Base-by-base conservation (phyloP, 1,140 invertebrate species). In the Ceratina calcarata region DNA sequence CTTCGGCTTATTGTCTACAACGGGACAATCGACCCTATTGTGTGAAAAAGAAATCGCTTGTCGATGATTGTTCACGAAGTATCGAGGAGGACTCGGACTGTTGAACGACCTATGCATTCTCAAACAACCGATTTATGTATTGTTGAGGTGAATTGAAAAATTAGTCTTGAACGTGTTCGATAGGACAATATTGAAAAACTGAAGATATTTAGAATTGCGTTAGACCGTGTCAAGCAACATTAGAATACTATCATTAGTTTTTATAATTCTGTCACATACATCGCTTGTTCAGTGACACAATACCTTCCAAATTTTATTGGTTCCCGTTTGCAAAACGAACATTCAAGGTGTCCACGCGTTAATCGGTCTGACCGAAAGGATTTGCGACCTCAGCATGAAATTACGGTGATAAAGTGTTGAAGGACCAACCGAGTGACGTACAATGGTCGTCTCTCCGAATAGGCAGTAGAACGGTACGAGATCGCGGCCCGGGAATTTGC, bases 401-500 rank as follows among this genome's bases (percentile, higher is more conserved):
- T 87, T 82, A 60, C 75, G 69, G 74, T 76, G 83, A 85, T 89
- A 90, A 90, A 90, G 85, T 49, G 86, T 86, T 65, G 75, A 80
- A 79, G 81, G 84, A 83, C 81, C 71, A 57, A 32, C 67, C 62
- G 81, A 53, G 61, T 68, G 81, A 86, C 84, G 86, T 87, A 84
- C 75, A 86, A 80, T 84, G 71, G 60, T 88, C 84, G 61, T 85
- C 83, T 84, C 81, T 71, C 78, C 27, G 27, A 32, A 32, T 1
- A 32, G 27, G 27, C 27, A 32, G 58, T 60, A 80, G 74, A 18
- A 55, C 75, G 77, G 75, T 79, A 78, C 83, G 84, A 85, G 84
- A 80, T 65, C 76, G 79, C 81, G 83, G 86, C 77, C 85, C 80
- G 73, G 84, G 89, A 91, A 91, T 91, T 90, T 89, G 90, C 90